Evolutionary conservation across 2,888 invertebrate species (phyloP).

Genomic region (Rhaphigaster nebulosa): DNA sequence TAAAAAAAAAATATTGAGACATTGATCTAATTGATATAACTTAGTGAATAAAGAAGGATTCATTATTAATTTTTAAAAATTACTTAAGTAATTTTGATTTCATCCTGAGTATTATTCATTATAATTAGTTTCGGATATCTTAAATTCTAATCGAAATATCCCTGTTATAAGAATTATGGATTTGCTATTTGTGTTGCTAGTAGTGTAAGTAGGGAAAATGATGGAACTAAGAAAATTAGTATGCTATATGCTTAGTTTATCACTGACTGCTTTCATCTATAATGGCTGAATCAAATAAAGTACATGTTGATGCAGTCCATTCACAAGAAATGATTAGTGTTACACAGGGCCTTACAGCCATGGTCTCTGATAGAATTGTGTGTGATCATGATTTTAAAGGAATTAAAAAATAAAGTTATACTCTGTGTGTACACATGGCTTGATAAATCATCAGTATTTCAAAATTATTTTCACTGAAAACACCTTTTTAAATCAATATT

Average conservation of each 20-base stretch:
- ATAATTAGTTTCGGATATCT: not conserved
- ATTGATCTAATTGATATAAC: too few relatives aligned
- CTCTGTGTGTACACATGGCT: not conserved
- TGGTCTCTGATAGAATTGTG: not conserved
- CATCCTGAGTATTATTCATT: not conserved
- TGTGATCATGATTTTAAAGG: not conserved
- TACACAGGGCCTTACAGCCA: not conserved
- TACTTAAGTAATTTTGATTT: not conserved
- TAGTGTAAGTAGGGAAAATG: not conserved
- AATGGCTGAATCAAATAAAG: not conserved
- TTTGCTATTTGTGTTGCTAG: not conserved
- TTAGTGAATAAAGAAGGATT: not conserved
- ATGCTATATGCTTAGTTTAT: not conserved
- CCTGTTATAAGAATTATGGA: not conserved
- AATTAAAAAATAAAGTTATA: not conserved
- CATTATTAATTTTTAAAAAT: not conserved
- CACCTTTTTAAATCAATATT: not conserved
- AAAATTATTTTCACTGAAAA: not conserved
- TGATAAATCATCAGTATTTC: not conserved
- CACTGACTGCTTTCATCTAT: not conserved
- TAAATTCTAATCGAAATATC: not conserved
- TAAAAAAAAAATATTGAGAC: not conserved
- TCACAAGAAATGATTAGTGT: not conserved
- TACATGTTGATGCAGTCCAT: not conserved
- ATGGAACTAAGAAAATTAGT: not conserved